These are phyloP conservation scores for Craterocephalus amniculus DNA, from an alignment of 2,797 vertebrate genomes.

Conservation along the genomic window DNA sequence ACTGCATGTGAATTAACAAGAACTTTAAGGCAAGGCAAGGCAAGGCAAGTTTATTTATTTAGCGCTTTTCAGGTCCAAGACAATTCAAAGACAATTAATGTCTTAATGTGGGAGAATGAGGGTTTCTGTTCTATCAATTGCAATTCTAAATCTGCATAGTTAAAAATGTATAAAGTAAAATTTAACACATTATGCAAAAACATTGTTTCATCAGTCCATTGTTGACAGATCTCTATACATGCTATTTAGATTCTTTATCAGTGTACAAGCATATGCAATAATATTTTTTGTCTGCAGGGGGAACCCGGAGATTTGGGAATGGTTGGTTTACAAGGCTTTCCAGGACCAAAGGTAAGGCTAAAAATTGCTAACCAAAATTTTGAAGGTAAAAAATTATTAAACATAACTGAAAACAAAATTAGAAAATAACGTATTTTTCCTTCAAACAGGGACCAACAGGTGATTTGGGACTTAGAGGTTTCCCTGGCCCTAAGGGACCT, in stretches of 20 bases:
- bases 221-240: neutral
- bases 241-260: neutral
- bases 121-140: neutral
- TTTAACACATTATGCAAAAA: neutral
- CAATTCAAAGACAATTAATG: too few relatives aligned
- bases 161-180: neutral
- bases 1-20: neutral
- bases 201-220: neutral
- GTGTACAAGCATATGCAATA: neutral
- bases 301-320: constrained; percentile 89
- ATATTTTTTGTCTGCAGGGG: constrained; percentile 82
- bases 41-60: too few relatives aligned
- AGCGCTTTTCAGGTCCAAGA: too few relatives aligned
- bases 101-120: neutral
- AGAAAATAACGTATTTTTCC: constrained; percentile 1
- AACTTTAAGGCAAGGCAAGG: too few relatives aligned
- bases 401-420: neutral
- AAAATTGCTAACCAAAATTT: neutral
- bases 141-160: neutral
- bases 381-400: neutral
- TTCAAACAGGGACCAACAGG: constrained; percentile 89
- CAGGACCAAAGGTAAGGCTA: constrained; percentile 90
- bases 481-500: constrained; percentile 92
- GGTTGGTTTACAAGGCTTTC: constrained; percentile 92
- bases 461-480: constrained; percentile 87